Evolutionary conservation across 2,797 vertebrate species (phyloP), one percentile per base, ranked within the genome.

Genomic region (Lepus townsendii): DNA sequence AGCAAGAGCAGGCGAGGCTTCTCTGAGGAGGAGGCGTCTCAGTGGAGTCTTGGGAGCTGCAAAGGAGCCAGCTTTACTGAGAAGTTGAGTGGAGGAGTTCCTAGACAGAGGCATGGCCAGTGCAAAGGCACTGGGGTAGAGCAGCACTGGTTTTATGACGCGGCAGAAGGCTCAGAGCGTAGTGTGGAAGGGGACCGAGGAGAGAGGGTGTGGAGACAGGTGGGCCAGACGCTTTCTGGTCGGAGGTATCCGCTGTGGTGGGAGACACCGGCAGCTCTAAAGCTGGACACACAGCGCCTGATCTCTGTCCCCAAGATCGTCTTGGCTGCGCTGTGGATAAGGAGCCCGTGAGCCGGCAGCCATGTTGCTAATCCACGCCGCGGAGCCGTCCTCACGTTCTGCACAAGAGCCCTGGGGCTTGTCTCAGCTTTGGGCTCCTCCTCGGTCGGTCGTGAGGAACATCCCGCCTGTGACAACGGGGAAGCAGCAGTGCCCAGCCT

Each of bases 111-210:
- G 42, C 32, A 20, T 22, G 30, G 78, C 42, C 38, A 0, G 0
- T 38, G 52, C 60, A 82, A 60, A 90, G 76, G 57, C 42, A 3
- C 62, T 26, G 11, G 72, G 16, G 83, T 10, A 30, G 79, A 30
- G 57, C 20, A 16, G 14, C 9, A 38, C 10, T 7, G 62, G n/a
- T 20, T 38, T 30, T 9, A 2, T 12, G 32, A 32, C 6, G 52
- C 10, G 14, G 71, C 26, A 30, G 73, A 35, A 65, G 42, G 12
- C 62, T 50, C 35, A 38, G 85, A 50, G 63, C 22, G 1, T 1
- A 4, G 14, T 10, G 7, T 1, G 13, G 35, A n/a, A n/a, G 9
- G 65, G 42, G 50, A n/a, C 22, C 3, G 1, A 20, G 7, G 2
- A 16, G 13, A 20, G 54, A 57, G 54, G 19, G 7, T 7, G 17